Percentiles rank a stretch among this genome's conserved stretches.
phyloP scores from a whole-genome alignment of 1,140 invertebrate genomes.

The Eufriesea mexicana region DNA sequence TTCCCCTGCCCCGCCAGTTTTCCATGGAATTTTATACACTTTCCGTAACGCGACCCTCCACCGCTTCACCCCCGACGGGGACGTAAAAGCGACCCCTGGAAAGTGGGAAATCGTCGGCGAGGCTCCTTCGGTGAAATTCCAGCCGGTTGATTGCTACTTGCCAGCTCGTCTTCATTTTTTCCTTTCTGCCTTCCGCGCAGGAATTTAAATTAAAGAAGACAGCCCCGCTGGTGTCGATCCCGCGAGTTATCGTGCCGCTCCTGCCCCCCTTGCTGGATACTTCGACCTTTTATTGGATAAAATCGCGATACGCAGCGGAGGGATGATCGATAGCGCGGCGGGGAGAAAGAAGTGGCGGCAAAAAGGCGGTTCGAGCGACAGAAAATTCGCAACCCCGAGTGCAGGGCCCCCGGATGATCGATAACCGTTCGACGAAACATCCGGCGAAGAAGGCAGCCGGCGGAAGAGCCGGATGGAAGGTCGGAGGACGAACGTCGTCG shows the following conservation, averaged over 20 bases:
- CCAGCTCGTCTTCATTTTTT: neutral
- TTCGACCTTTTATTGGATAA: neutral
- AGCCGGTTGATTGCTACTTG: conserved; percentile 12
- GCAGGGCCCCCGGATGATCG: conserved; percentile 45
- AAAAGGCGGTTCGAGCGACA: neutral
- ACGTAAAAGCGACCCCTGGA: conserved; percentile 29
- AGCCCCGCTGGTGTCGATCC: neutral
- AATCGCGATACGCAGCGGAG: neutral
- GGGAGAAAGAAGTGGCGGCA: too few species aligned
- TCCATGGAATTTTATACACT: conserved; percentile 47
- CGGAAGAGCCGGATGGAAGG: conserved; percentile 59
- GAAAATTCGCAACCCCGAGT: conserved; percentile 12
- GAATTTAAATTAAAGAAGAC: conserved; percentile 11
- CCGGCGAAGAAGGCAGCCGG: conserved; percentile 34
- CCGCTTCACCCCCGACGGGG: neutral
- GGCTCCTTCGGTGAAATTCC: neutral
- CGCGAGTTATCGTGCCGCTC: neutral
- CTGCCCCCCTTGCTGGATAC: too few species aligned
- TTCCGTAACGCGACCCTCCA: conserved; percentile 19
- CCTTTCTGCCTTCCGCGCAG: neutral
- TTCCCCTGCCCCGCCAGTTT: conserved; percentile 17
- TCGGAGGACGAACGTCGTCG: conserved; percentile 53
- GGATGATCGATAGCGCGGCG: too few species aligned
- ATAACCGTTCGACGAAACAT: conserved; percentile 65
- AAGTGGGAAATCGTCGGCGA: conserved; percentile 18